phyloP scores from a whole-genome alignment of 2,113 vertebrate species.

The Anthoscopus minutus region DNA sequence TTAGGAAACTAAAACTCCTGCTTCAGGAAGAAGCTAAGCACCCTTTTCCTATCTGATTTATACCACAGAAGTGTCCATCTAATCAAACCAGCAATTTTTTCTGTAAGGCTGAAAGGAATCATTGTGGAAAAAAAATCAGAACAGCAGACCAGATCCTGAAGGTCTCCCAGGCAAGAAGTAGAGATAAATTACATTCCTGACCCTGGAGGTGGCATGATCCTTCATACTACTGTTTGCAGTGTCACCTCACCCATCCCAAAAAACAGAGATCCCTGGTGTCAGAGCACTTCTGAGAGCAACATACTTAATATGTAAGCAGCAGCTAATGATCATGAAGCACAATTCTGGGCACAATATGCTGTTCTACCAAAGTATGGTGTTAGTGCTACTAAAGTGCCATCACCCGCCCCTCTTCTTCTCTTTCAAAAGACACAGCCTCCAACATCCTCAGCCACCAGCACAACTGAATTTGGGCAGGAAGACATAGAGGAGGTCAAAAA shows the following conservation, averaged over 20 bases:
- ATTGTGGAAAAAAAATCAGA: not conserved
- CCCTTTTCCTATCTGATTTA: not conserved
- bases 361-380: not conserved
- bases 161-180: not conserved
- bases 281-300: not conserved
- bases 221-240: not conserved
- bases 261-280: not conserved
- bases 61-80: not conserved
- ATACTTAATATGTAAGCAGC: not conserved
- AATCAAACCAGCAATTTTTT: not conserved
- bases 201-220: not conserved
- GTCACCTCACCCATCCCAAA: not conserved
- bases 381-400: not conserved
- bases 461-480: not conserved
- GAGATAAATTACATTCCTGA: not conserved
- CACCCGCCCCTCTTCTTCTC: not conserved
- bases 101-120: not conserved
- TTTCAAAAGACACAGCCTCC: not conserved
- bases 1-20: not conserved
- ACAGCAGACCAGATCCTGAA: not conserved
- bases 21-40: not conserved
- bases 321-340: not conserved
- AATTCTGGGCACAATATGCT: not conserved
- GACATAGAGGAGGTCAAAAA: not conserved
- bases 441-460: not conserved